Evolutionary conservation across 2,888 invertebrate species (phyloP).

Genomic region (Rhogogaster chlorosoma): DNA sequence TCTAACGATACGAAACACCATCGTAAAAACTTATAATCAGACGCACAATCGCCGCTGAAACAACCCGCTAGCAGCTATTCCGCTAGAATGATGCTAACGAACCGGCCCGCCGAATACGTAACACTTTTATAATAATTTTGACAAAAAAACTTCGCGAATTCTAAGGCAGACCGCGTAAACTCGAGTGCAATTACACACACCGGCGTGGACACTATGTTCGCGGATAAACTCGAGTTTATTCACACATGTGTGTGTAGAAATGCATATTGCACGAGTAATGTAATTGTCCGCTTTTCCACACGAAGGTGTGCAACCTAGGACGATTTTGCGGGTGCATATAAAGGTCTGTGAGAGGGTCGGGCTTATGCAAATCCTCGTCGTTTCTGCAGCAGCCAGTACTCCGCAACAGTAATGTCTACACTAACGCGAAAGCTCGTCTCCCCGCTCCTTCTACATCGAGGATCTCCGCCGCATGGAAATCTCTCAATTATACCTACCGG

Average conservation of each 20-base stretch:
- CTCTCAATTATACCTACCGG: conserved; percentile 12
- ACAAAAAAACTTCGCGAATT: not conserved
- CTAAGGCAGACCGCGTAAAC: not conserved
- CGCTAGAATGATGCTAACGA: conserved; percentile 19
- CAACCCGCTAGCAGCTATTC: not conserved
- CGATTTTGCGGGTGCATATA: not conserved
- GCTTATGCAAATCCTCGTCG: conserved; percentile 25
- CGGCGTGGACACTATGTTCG: not conserved
- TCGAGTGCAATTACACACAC: not conserved
- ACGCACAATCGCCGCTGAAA: not conserved
- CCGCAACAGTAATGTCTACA: not conserved
- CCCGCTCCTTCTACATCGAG: not conserved
- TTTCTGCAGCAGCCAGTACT: not conserved
- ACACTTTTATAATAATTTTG: not conserved
- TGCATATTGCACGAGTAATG: conserved; percentile 15
- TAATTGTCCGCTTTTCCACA: not conserved
- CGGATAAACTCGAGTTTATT: not conserved
- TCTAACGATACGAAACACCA: not conserved
- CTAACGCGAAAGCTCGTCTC: conserved; percentile 13
- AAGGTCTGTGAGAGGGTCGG: not conserved
- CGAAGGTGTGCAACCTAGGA: not conserved
- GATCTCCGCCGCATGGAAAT: conserved; percentile 26
- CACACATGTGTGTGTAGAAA: not conserved
- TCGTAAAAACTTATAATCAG: conserved; percentile 41
- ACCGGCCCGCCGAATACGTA: not conserved